Evolutionary conservation across 2,113 vertebrate species (phyloP), one percentile per base, ranked within the genome.

Genomic region (Lepisosteus oculatus): DNA sequence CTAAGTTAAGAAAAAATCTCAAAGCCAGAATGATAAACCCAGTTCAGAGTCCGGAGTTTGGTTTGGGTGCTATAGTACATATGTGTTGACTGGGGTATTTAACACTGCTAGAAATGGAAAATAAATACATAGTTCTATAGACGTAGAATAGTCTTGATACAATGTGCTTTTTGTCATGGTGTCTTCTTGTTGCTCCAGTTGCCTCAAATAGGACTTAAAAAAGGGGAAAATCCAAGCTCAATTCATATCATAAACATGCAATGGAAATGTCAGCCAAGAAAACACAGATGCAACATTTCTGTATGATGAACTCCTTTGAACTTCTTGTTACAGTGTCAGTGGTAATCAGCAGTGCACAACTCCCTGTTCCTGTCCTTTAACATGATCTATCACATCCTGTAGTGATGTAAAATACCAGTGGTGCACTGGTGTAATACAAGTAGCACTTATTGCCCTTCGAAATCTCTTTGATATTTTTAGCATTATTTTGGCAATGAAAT

Each of bases 21-120:
- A 85, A 74, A 29, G 14, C 57, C 57, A 59, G 57, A 59, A 13
- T 78, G 76, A 75, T 78, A 84, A 89, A 87, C 86, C 76, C 84
- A 88, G 85, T 87, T 82, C 87, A 88, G 85, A 87, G 86, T 90
- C 87, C 85, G 17, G 80, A 87, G 87, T 90, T 87, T 86, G 17
- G 80, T 79, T 85, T 83, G 84, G 77, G 75, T 56, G 74, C 51
- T 72, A 68, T 80, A 78, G 57, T 77, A 29, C 29, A 29, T 29
- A 78, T 77, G 84, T 78, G 82, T 88, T 61, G 75, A 79, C 75
- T 62, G 74, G 75, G 76, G 74, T 85, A 85, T 80, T 80, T 79
- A 85, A 79, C 64, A 80, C 70, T 63, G 71, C 70, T 85, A 69
- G 29, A 79, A 74, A 78, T 68, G 76, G 78, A 77, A 29, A 29